A percentile compares a stretch with the other conserved stretches of the same genome.
Conservation (phyloP, 1,140 invertebrate genomes). For the Ceratitis capitata region DNA sequence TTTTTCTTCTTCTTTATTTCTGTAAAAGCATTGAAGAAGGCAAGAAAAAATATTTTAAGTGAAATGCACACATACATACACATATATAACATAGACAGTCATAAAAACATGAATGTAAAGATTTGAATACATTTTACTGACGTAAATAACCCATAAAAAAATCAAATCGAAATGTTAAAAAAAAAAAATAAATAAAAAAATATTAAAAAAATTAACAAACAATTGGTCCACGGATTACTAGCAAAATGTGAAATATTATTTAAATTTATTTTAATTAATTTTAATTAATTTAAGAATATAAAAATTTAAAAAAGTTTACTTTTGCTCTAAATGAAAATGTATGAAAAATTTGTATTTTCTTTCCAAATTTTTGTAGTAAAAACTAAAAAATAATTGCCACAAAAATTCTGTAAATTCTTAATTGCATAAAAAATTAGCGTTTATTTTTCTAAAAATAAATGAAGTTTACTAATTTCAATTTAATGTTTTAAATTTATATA, state of each 20-base stretch:
- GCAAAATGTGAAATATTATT: not conserved
- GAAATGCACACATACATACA: not conserved
- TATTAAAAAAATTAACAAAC: not conserved
- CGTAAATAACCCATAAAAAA: constrained; percentile 13
- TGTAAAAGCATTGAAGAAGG: not conserved
- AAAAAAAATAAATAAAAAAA: not conserved
- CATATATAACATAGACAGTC: no score
- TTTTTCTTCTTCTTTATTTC: no score
- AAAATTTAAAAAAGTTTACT: not conserved
- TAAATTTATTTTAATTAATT: not conserved
- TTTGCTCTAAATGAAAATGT: not conserved
- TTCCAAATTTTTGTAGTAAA: not conserved
- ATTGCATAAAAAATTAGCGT: not conserved
- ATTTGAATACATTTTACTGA: not conserved
- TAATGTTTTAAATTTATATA: constrained; percentile 4
- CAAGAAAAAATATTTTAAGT: not conserved
- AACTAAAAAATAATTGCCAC: not conserved
- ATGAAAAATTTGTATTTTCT: no score
- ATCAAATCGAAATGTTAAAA: no score
- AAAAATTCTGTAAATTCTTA: not conserved
- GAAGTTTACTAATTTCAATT: not conserved
- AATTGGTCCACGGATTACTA: not conserved
- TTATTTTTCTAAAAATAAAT: not conserved
- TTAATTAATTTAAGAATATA: no score
- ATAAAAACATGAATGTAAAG: not conserved